Conservation (phyloP, 2,888 invertebrate genomes). For the Proisotoma minuta region DNA sequence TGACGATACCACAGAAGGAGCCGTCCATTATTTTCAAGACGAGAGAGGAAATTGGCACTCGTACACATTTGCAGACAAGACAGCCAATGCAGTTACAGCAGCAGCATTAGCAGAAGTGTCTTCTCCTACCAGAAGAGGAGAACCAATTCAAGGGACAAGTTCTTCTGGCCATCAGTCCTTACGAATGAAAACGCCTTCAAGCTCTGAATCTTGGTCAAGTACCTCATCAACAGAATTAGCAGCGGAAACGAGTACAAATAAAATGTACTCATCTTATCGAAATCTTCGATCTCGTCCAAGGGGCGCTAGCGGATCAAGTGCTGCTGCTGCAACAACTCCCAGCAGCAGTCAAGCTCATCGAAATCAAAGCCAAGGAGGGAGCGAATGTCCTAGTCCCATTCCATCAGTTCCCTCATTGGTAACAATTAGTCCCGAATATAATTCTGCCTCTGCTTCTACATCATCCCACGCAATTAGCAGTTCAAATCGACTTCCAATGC, state of each 20-base stretch:
- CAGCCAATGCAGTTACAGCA: conserved; percentile 8
- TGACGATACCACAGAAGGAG: conserved; percentile 75
- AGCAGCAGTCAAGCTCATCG: conserved; percentile 18
- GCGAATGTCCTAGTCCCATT: conserved; percentile 42
- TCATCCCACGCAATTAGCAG: conserved; percentile 26
- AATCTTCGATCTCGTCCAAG: conserved; percentile 8
- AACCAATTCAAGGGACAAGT: conserved; percentile 38
- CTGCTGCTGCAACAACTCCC: conserved; percentile 7
- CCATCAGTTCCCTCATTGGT: conserved; percentile 47
- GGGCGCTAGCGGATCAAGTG: neutral
- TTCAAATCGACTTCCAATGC: conserved; percentile 26
- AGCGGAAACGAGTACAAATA: conserved; percentile 44
- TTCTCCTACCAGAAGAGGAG: too few species aligned
- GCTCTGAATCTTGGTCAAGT: conserved; percentile 47
- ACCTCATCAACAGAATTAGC: conserved; percentile 45
- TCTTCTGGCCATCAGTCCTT: conserved; percentile 10
- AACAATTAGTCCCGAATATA: conserved; percentile 43
- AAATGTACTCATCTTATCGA: conserved; percentile 38
- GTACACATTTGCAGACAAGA: conserved; percentile 66
- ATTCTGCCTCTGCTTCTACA: conserved; percentile 32
- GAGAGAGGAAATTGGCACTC: conserved; percentile 82
- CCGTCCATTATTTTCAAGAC: conserved; percentile 79
- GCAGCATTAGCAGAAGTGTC: neutral
- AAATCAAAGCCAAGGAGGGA: conserved; percentile 30
- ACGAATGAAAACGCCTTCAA: conserved; percentile 42